A percentile compares a stretch with the other conserved stretches of the same genome.
phyloP scores from a whole-genome alignment of 2,888 invertebrate genomes.

The Drosophila putrida region DNA sequence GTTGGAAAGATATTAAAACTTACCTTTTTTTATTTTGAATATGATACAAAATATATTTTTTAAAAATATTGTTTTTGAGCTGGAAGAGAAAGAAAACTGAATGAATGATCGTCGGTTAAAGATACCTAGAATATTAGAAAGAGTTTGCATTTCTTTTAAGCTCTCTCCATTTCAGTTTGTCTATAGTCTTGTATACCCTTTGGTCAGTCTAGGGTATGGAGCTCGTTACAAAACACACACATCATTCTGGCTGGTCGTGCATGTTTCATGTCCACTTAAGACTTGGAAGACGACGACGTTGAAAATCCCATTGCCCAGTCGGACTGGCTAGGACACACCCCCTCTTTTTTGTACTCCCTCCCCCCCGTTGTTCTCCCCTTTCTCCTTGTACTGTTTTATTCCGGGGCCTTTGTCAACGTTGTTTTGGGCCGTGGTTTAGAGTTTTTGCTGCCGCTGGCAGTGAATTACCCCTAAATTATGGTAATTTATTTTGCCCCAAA shows the following conservation, averaged over 20 bases:
- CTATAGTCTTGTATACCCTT: constrained; percentile 6
- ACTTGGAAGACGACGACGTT: constrained; percentile 61
- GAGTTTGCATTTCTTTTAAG: neutral
- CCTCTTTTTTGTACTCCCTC: neutral
- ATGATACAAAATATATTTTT: too few relatives aligned
- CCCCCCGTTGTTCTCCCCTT: neutral
- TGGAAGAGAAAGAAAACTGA: neutral
- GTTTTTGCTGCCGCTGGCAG: constrained; percentile 65
- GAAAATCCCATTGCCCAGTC: constrained; percentile 36
- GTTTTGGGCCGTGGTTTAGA: constrained; percentile 36
- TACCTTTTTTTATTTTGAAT: too few relatives aligned
- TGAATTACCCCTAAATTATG: constrained; percentile 81
- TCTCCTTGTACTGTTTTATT: neutral
- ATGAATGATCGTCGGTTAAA: neutral
- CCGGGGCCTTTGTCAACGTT: constrained; percentile 50
- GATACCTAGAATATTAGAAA: too few relatives aligned
- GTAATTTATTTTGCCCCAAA: constrained; percentile 79
- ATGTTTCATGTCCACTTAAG: constrained; percentile 78
- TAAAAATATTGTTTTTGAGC: too few relatives aligned
- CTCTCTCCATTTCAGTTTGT: neutral
- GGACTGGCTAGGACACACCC: neutral
- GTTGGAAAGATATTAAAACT: too few relatives aligned
- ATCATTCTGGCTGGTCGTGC: constrained; percentile 69
- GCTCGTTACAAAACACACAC: constrained; percentile 60
- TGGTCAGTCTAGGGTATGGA: constrained; percentile 16